A percentile compares a stretch with the other conserved stretches of the same genome.
phyloP scores from a whole-genome alignment of 2,113 vertebrate genomes.

The Oriolus oriolus region DNA sequence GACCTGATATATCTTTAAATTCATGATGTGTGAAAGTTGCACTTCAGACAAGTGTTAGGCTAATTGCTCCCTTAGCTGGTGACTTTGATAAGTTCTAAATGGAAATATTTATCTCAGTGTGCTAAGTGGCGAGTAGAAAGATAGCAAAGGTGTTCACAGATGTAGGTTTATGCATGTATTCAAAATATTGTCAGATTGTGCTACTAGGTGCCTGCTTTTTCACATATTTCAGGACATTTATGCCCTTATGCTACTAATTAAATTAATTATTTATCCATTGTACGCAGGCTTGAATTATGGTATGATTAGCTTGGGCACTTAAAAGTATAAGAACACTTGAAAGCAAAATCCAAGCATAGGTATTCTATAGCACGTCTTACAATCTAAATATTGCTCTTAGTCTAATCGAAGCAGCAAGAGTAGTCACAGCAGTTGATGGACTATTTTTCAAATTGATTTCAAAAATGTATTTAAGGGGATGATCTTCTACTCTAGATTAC shows the following conservation, averaged over 20 bases:
- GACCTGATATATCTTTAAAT: conserved; percentile 46
- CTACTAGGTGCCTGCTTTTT: neutral
- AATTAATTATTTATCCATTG: conserved; percentile 76
- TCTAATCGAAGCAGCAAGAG: conserved; percentile 85
- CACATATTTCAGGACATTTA: neutral
- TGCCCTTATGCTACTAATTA: conserved; percentile 53
- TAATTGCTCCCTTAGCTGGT: conserved; percentile 66
- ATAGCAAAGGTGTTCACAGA: neutral
- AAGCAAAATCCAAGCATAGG: conserved; percentile 74
- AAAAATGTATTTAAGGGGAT: conserved; percentile 98
- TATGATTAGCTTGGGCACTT: conserved; percentile 69
- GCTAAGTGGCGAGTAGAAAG: conserved; percentile 20
- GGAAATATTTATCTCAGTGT: conserved; percentile 31
- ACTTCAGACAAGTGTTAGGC: conserved; percentile 44
- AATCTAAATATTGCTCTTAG: conserved; percentile 87
- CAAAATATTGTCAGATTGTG: neutral
- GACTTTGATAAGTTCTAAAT: conserved; percentile 63
- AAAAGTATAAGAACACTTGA: conserved; percentile 69
- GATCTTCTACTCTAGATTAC: conserved; percentile 98
- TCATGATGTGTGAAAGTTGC: conserved; percentile 59
- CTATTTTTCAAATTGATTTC: conserved; percentile 99
- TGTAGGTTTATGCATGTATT: neutral
- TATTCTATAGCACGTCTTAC: conserved; percentile 78
- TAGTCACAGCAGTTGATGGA: conserved; percentile 96
- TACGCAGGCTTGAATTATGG: conserved; percentile 69